These are phyloP conservation scores for Patiria miniata DNA, from an alignment of 35 echinoderm and acorn worm genomes.

Conservation along the genomic window DNA sequence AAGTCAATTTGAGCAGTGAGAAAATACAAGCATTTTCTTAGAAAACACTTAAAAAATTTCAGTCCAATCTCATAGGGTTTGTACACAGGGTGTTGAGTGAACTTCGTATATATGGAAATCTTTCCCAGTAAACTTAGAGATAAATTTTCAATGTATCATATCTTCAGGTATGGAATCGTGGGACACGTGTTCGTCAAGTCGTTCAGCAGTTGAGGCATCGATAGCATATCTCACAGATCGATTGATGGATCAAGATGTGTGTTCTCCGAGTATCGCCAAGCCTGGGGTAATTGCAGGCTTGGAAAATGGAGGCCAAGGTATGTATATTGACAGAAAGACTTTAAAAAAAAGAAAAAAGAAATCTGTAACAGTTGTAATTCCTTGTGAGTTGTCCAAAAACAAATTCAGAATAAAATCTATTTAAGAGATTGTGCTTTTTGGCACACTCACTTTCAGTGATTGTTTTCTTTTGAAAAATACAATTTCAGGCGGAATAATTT, in stretches of 20 bases:
- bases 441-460: neutral
- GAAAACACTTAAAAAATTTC: too few relatives aligned
- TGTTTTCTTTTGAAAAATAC: neutral
- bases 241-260: neutral
- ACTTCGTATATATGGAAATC: neutral
- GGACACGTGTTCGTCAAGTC: conserved; percentile 59
- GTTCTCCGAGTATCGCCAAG: neutral
- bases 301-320: conserved; percentile 7
- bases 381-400: neutral
- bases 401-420: neutral
- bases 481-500: too few relatives aligned
- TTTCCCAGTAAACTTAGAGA: neutral
- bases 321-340: neutral
- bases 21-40: too few relatives aligned
- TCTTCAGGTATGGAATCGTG: conserved; percentile 57
- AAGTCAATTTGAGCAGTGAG: too few relatives aligned
- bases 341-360: neutral
- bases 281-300: conserved; percentile 33
- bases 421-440: neutral
- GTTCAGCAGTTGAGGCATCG: conserved; percentile 31
- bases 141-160: neutral
- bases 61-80: too few relatives aligned
- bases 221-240: conserved; percentile 41
- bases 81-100: neutral
- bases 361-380: neutral